Evolutionary conservation across 1,140 invertebrate genomes (phyloP).

Genomic region (Polyergus mexicanus): DNA sequence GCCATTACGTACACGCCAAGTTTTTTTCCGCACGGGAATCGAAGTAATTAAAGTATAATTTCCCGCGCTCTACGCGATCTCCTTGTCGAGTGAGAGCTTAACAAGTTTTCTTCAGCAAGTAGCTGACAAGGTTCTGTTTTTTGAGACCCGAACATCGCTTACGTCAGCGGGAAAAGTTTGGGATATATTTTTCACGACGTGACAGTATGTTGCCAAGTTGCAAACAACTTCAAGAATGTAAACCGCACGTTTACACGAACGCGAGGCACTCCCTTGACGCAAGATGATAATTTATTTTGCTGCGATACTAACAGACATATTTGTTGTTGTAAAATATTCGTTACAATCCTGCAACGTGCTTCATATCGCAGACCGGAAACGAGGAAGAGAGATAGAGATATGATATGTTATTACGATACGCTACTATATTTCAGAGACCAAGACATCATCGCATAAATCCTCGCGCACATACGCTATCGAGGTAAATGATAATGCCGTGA

Average conservation of each 20-base stretch:
- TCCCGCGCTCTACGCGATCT: slow-evolving; percentile 6
- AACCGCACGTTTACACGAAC: slow-evolving; percentile 41
- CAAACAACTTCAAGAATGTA: slow-evolving; percentile 47
- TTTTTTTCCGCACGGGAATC: slow-evolving; percentile 29
- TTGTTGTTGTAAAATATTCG: slow-evolving; percentile 53
- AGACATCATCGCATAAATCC: slow-evolving; percentile 38
- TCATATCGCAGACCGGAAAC: slow-evolving; percentile 14
- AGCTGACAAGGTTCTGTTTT: slow-evolving; percentile 20
- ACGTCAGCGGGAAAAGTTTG: slow-evolving; percentile 9
- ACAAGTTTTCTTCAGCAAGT: slow-evolving; percentile 50
- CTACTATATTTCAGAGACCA: not conserved
- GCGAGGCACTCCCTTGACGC: not conserved
- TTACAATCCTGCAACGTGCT: slow-evolving; percentile 20
- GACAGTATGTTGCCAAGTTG: slow-evolving; percentile 33
- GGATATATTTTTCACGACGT: slow-evolving; percentile 39
- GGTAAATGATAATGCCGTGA: slow-evolving; percentile 65
- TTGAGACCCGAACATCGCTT: slow-evolving; percentile 29
- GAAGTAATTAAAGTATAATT: slow-evolving; percentile 57
- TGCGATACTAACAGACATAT: slow-evolving; percentile 40
- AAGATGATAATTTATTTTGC: slow-evolving; percentile 26
- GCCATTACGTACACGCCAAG: slow-evolving; percentile 48
- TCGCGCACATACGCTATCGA: slow-evolving; percentile 22
- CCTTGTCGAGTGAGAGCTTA: slow-evolving; percentile 40
- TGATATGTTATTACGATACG: slow-evolving; percentile 30
- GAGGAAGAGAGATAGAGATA: slow-evolving; percentile 1